Conservation (phyloP, 2,113 vertebrate species). For the Pontoporia blainvillei region DNA sequence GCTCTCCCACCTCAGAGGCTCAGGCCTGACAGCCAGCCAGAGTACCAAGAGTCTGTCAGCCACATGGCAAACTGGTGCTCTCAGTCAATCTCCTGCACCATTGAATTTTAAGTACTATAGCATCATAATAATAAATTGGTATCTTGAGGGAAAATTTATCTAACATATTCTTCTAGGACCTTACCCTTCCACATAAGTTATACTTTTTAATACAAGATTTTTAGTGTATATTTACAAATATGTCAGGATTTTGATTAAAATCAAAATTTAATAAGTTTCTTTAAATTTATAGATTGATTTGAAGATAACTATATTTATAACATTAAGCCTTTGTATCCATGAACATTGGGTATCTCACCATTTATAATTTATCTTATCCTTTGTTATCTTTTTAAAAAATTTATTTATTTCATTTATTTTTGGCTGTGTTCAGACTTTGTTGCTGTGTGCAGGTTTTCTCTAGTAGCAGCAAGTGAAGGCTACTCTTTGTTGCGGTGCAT, state of each 20-base stretch:
- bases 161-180: neutral
- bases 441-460: no score
- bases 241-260: neutral
- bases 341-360: neutral
- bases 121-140: neutral
- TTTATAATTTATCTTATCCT: neutral
- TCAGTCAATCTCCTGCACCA: no score
- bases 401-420: no score
- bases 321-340: neutral
- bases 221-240: neutral
- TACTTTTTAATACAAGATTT: neutral
- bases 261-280: neutral
- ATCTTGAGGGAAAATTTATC: neutral
- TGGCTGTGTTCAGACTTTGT: no score
- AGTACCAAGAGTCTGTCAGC: no score
- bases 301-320: neutral
- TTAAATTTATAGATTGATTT: neutral
- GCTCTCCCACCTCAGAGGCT: no score
- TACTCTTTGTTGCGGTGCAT: no score
- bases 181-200: neutral
- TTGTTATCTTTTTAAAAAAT: neutral
- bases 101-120: neutral
- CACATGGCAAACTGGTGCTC: no score
- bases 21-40: no score
- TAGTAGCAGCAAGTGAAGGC: no score